These are phyloP conservation scores for Sialis lutaria DNA, from an alignment of 2,888 invertebrate species.

Conservation along the genomic window DNA sequence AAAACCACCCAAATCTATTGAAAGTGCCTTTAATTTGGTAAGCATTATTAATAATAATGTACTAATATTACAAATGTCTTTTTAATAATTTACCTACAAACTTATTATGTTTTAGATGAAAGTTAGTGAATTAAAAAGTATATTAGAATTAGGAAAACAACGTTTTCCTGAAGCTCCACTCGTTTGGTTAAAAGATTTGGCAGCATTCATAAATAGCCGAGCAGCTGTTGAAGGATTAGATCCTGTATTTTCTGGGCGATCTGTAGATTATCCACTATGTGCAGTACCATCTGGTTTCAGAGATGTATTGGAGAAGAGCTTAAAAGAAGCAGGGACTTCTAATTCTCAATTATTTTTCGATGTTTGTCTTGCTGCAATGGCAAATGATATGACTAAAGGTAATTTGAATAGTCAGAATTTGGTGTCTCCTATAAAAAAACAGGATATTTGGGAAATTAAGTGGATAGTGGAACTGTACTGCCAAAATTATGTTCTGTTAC, in stretches of 20 bases:
- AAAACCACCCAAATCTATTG: slow-evolving; percentile 45
- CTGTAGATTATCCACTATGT: slow-evolving; percentile 36
- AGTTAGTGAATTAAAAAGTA: slow-evolving; percentile 31
- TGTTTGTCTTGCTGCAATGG: slow-evolving; percentile 47
- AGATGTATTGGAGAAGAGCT: slow-evolving; percentile 25
- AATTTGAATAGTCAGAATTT: slow-evolving; percentile 8
- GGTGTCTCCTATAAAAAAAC: too few relatives aligned
- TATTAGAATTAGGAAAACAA: slow-evolving; percentile 37
- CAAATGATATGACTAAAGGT: slow-evolving; percentile 55
- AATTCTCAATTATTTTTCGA: slow-evolving; percentile 53
- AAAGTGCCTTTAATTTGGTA: slow-evolving; percentile 43
- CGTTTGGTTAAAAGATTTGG: slow-evolving; percentile 53
- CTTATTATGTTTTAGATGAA: slow-evolving; percentile 34
- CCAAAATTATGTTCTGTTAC: too few relatives aligned
- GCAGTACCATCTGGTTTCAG: slow-evolving; percentile 23
- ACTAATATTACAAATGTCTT: background rate
- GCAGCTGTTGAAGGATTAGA: slow-evolving; percentile 43
- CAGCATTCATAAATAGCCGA: slow-evolving; percentile 42
- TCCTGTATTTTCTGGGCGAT: slow-evolving; percentile 36
- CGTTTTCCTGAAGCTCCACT: slow-evolving; percentile 54
- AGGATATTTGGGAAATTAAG: too few relatives aligned
- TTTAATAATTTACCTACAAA: background rate
- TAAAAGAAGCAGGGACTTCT: slow-evolving; percentile 41
- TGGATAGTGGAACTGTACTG: too few relatives aligned
- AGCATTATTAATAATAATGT: slow-evolving; percentile 10